phyloP scores from a whole-genome alignment of 1,140 invertebrate species.

The Bombus vancouverensis region DNA sequence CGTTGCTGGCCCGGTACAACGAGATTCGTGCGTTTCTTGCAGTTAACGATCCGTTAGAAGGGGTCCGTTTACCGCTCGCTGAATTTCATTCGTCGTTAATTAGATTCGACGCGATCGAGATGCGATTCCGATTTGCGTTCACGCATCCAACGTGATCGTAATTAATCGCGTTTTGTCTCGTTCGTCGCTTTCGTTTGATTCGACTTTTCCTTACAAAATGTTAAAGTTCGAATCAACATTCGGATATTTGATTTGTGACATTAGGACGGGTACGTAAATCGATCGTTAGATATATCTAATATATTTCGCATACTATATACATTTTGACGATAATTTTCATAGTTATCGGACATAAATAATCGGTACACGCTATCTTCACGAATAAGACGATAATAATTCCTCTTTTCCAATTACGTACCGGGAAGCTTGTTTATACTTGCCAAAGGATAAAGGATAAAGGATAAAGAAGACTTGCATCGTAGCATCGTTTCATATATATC shows the following conservation, averaged over 20 bases:
- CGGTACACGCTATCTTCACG: neutral
- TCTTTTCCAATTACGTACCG: neutral
- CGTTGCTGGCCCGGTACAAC: neutral
- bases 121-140: neutral
- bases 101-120: neutral
- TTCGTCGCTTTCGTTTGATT: too few species aligned
- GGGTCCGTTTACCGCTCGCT: neutral
- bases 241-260: too few species aligned
- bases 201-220: too few species aligned
- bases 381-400: neutral
- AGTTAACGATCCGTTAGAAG: conserved; percentile 10
- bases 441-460: neutral
- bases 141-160: neutral
- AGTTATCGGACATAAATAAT: neutral
- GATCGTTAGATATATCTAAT: too few species aligned
- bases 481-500: neutral
- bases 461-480: neutral
- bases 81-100: neutral
- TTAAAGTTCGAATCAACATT: too few species aligned
- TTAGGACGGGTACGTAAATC: too few species aligned
- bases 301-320: too few species aligned
- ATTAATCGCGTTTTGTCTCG: too few species aligned
- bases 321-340: neutral
- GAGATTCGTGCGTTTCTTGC: neutral
- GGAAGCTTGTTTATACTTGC: neutral